These are phyloP conservation scores for Musca domestica DNA, from an alignment of 1,140 invertebrate species.

Conservation along the genomic window DNA sequence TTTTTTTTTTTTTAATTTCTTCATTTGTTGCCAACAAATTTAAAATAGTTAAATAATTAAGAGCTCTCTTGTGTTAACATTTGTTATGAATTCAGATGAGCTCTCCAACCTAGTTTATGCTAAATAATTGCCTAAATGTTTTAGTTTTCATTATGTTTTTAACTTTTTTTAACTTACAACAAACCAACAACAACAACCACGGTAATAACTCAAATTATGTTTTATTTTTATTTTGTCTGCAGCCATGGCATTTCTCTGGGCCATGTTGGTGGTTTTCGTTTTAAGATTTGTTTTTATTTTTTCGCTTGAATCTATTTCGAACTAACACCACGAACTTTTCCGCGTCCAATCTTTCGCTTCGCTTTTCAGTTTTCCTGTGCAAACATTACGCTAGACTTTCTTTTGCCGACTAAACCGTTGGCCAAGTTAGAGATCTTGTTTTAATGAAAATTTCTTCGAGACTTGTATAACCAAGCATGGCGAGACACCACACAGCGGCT, in stretches of 20 bases:
- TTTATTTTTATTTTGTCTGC: too few relatives aligned
- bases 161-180: neutral
- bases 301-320: neutral
- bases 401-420: constrained; percentile 49
- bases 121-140: neutral
- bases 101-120: too few relatives aligned
- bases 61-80: too few relatives aligned
- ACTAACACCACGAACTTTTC: neutral
- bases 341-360: neutral
- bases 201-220: too few relatives aligned
- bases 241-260: too few relatives aligned
- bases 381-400: constrained; percentile 38
- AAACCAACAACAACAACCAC: neutral
- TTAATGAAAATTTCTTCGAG: constrained; percentile 26
- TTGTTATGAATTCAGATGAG: too few relatives aligned
- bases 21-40: too few relatives aligned
- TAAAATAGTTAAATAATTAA: too few relatives aligned
- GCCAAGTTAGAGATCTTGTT: constrained; percentile 42
- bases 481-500: neutral
- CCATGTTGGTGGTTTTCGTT: neutral
- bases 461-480: constrained; percentile 10
- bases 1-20: too few relatives aligned
- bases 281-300: neutral
- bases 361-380: neutral
- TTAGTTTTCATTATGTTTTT: neutral